Evolutionary conservation across 2,888 invertebrate species (phyloP).

Genomic region (Eubasilissa splendida): DNA sequence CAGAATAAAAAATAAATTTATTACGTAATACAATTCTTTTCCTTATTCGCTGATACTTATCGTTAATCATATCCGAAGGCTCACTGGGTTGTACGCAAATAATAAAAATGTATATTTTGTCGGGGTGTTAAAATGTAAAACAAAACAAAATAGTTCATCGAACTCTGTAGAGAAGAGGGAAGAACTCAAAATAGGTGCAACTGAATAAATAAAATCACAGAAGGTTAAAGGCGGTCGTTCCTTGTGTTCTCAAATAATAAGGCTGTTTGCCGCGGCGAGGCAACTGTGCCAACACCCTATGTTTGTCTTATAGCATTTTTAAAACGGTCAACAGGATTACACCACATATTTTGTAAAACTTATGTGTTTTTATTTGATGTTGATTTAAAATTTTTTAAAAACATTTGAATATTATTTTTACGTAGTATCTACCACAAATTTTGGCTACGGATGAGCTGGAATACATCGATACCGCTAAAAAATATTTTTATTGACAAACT

Average conservation of each 20-base stretch:
- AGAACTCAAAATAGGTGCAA: slow-evolving; percentile 8
- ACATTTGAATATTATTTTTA: too few relatives aligned
- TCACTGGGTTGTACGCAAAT: too few relatives aligned
- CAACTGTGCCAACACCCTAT: slow-evolving; percentile 34
- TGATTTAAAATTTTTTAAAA: too few relatives aligned
- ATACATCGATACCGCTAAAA: too few relatives aligned
- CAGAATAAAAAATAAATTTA: too few relatives aligned
- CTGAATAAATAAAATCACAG: slow-evolving; percentile 24
- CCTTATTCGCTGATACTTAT: too few relatives aligned
- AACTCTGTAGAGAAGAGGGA: background rate
- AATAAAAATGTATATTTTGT: too few relatives aligned
- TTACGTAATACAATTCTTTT: too few relatives aligned
- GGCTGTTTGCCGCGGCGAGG: slow-evolving; percentile 4
- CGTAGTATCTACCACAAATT: too few relatives aligned
- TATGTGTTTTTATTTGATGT: background rate
- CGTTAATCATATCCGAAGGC: too few relatives aligned
- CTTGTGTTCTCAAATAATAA: slow-evolving; percentile 21
- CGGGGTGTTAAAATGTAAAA: background rate
- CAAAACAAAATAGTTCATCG: background rate
- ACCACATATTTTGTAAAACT: background rate
- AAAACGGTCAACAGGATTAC: slow-evolving; percentile 6
- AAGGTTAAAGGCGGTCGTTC: slow-evolving; percentile 10
- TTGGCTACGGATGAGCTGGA: too few relatives aligned
- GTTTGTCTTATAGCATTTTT: slow-evolving; percentile 29
- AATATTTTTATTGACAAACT: too few relatives aligned